Evolutionary conservation across 2,113 vertebrate genomes (phyloP).

Genomic region (Hippocampus zosterae): DNA sequence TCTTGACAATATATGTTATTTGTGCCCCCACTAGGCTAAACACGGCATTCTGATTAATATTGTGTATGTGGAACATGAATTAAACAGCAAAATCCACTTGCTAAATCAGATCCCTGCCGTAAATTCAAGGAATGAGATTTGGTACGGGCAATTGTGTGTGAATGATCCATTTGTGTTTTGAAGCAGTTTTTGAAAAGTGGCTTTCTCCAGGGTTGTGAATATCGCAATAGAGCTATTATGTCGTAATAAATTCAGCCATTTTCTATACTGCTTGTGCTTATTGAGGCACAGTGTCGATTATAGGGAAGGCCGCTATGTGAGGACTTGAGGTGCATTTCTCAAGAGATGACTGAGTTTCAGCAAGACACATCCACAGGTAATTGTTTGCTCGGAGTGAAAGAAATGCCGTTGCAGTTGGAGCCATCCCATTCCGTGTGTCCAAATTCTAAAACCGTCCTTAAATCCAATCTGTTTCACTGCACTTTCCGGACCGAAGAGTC

Average conservation of each 20-base stretch:
- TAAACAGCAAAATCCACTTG: too few relatives aligned
- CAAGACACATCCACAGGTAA: not conserved
- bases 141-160: not conserved
- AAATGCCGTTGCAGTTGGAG: not conserved
- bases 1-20: not conserved
- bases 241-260: not conserved
- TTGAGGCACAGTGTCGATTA: not conserved
- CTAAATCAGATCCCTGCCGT: too few relatives aligned
- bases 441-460: not conserved
- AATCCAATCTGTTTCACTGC: constrained; percentile 1
- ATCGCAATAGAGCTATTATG: not conserved
- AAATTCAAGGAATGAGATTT: too few relatives aligned
- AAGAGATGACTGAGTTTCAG: not conserved
- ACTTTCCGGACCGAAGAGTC: not conserved
- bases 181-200: not conserved
- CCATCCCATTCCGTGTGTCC: not conserved
- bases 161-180: not conserved
- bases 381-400: not conserved
- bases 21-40: too few relatives aligned
- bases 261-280: not conserved
- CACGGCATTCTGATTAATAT: too few relatives aligned
- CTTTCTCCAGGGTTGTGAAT: not conserved
- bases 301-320: not conserved
- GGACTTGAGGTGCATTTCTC: not conserved
- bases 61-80: too few relatives aligned